phyloP scores from a whole-genome alignment of 2,797 vertebrate genomes.

The Yasuhikotakia modesta region DNA sequence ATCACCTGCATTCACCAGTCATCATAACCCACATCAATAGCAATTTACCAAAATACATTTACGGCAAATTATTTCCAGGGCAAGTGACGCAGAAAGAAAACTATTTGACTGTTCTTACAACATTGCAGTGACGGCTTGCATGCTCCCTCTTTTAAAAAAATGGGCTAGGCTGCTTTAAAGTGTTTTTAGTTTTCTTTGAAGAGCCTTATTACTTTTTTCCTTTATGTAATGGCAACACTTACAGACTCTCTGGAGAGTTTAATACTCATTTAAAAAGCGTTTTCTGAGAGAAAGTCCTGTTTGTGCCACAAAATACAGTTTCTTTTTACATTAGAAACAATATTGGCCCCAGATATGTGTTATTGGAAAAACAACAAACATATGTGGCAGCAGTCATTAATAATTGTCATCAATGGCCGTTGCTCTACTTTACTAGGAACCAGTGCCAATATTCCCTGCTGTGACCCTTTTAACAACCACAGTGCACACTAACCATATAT shows the following conservation, averaged over 20 bases:
- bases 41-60: slow-evolving; percentile 6
- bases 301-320: slow-evolving; percentile 21
- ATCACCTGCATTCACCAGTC: slow-evolving; percentile 40
- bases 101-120: slow-evolving; percentile 21
- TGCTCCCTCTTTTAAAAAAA: background rate
- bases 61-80: slow-evolving; percentile 11
- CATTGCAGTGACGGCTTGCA: slow-evolving; percentile 29
- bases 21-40: background rate
- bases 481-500: slow-evolving; percentile 69
- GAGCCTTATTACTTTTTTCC: slow-evolving; percentile 1
- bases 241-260: slow-evolving; percentile 26
- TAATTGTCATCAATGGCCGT: slow-evolving; percentile 20
- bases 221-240: slow-evolving; percentile 39
- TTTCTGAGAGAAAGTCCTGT: background rate
- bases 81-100: slow-evolving; percentile 4
- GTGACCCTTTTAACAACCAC: slow-evolving; percentile 63
- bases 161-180: no score
- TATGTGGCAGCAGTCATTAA: slow-evolving; percentile 26
- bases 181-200: slow-evolving; percentile 3
- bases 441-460: slow-evolving; percentile 63
- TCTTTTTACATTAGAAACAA: slow-evolving; percentile 23
- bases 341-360: slow-evolving; percentile 13
- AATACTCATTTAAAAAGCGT: background rate
- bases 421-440: no score
- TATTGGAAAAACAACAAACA: slow-evolving; percentile 38